Base-by-base conservation (phyloP, 2,113 vertebrate species). In the Amphiprion ocellaris region DNA sequence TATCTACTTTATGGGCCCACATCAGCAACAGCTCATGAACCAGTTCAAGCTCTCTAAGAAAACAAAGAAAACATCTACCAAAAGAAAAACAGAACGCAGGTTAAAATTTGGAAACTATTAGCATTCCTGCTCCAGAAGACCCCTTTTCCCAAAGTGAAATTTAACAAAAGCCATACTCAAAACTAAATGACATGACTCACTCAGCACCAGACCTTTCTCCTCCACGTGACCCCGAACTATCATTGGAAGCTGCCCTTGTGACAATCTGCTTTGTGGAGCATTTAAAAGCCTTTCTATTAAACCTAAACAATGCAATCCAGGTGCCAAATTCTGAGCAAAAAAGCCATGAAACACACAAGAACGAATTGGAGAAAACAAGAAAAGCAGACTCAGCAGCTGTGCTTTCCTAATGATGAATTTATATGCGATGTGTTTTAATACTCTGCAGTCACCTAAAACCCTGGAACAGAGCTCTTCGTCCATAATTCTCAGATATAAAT, bases 341-440 rank as follows among this genome's bases (percentile, higher is more conserved):
- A 52, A 33, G 10, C 50, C 30, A 72, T 28, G 61, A 80, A 53
- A 46, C 60, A 77, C 58, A 74, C 12, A 11, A 56, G 56, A 73
- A 30, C 1, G 1, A 63, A 16, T 21, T 10, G 55, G 46, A 52
- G 66, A 55, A 33, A 74, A 46, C 10, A 16, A 65, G 23, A 90
- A 79, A 41, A 65, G 85, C 83, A 61, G 62, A 86, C 59, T 90
- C 85, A 89, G 92, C 88, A 89, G 59, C 33, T 55, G 72, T 67
- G 65, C 71, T 74, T 85, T 84, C 54, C 77, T 78, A 81, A 72
- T 77, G 74, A 33, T 71, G 54, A 88, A 79, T 90, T 86, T 90
- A 90, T 82, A 75, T 56, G 72, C 19, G 30, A 52, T 71, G 74
- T 88, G 84, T 88, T 90, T 89, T 89, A 90, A 89, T 92, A 91